phyloP scores from a whole-genome alignment of 2,113 vertebrate species.

The Lepus europaeus region DNA sequence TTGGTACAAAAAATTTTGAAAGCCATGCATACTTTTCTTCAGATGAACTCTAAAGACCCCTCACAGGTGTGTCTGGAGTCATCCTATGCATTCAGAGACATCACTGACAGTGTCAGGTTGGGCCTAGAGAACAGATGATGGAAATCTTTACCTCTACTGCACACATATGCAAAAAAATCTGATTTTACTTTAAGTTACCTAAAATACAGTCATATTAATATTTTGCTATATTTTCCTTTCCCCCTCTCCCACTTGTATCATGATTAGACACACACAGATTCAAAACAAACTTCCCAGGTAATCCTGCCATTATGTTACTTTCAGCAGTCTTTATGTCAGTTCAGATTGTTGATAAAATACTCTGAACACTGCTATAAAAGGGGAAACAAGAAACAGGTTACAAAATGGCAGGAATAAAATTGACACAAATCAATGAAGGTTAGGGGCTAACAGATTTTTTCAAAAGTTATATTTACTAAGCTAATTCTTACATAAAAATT shows the following conservation, averaged over 20 bases:
- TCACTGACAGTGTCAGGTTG: neutral
- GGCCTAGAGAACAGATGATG: neutral
- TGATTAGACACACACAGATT: conserved; percentile 21
- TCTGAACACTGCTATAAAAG: conserved; percentile 33
- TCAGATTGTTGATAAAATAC: conserved; percentile 61
- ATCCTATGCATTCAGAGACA: conserved; percentile 29
- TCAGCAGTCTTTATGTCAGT: conserved; percentile 41
- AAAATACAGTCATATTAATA: neutral
- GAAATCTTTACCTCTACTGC: neutral
- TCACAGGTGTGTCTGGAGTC: neutral
- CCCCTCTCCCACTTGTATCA: neutral
- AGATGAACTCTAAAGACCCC: no score
- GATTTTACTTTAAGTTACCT: conserved; percentile 9
- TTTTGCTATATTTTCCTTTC: neutral
- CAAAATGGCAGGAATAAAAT: conserved; percentile 50
- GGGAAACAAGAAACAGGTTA: conserved; percentile 4
- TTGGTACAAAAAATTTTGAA: no score
- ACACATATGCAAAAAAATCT: neutral
- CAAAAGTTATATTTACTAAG: conserved; percentile 43
- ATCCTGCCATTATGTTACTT: conserved; percentile 22
- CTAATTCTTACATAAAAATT: conserved; percentile 48
- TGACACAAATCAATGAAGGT: conserved; percentile 11
- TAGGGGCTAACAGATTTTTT: conserved; percentile 23
- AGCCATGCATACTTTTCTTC: no score
- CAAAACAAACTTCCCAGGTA: conserved; percentile 31